Evolutionary conservation across 2,113 vertebrate species (phyloP).

Genomic region (Eclectus roratus): DNA sequence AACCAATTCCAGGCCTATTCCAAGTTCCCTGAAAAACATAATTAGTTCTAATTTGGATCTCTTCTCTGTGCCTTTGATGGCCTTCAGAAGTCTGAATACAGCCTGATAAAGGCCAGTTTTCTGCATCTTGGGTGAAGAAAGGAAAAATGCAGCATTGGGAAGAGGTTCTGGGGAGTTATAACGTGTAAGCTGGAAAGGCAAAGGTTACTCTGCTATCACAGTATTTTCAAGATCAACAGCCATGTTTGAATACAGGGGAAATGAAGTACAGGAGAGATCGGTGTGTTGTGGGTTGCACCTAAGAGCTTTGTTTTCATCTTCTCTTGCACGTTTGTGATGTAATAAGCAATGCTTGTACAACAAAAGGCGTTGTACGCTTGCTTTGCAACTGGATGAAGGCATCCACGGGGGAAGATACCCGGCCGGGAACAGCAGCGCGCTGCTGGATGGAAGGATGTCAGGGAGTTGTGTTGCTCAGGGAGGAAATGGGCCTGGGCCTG

Average conservation of each 20-base stretch:
- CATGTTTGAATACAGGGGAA: too few species aligned
- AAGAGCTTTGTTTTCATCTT: background rate
- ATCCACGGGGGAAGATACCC: rapidly evolving
- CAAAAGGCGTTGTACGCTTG: rapidly evolving
- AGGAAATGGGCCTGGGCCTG: background rate
- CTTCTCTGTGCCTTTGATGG: background rate
- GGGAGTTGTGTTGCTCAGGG: rapidly evolving
- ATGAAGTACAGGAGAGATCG: background rate
- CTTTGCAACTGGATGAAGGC: background rate
- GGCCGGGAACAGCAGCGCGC: background rate
- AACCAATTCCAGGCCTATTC: background rate
- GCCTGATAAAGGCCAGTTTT: background rate
- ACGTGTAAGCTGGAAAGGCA: rapidly evolving
- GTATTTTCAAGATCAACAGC: rapidly evolving
- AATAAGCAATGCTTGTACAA: rapidly evolving
- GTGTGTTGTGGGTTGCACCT: rapidly evolving
- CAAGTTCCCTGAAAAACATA: background rate
- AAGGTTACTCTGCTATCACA: background rate
- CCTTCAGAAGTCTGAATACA: background rate
- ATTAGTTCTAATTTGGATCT: background rate
- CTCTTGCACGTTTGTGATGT: too few species aligned
- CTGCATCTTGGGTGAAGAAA: background rate
- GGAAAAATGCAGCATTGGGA: background rate
- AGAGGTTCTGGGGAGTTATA: background rate
- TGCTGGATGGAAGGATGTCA: background rate